These are phyloP conservation scores for Sebastes flavidus DNA, from an alignment of 2,797 vertebrate species.

Conservation along the genomic window DNA sequence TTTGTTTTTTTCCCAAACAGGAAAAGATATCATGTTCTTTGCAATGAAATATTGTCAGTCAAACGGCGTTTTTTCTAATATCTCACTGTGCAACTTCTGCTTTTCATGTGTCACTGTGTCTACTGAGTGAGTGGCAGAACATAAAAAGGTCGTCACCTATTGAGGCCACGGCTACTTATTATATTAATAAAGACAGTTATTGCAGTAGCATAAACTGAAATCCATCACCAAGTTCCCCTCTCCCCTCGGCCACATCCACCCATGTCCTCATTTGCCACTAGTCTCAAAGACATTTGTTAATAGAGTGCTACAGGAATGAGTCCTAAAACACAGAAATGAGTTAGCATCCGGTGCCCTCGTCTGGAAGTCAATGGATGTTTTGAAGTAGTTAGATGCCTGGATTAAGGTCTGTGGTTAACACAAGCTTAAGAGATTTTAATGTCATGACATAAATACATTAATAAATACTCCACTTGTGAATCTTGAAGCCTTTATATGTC, in stretches of 20 bases:
- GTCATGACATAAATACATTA: no score
- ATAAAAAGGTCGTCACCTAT: not conserved
- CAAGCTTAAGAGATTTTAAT: no score
- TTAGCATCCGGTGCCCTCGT: no score
- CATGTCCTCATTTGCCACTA: not conserved
- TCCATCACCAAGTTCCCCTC: not conserved
- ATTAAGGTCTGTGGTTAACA: no score
- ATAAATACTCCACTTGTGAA: no score
- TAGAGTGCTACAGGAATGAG: no score
- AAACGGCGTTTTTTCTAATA: not conserved
- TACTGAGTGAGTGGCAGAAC: not conserved
- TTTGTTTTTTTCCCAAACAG: not conserved
- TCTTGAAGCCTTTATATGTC: no score
- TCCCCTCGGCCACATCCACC: not conserved
- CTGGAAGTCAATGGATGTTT: no score
- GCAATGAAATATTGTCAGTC: not conserved
- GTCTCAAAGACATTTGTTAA: not conserved
- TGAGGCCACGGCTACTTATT: not conserved
- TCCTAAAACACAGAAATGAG: no score
- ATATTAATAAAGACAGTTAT: not conserved
- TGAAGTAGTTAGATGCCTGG: no score
- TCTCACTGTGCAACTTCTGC: not conserved
- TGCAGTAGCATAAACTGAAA: not conserved
- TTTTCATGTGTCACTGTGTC: not conserved
- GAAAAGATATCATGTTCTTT: not conserved